A percentile compares a stretch with the other conserved stretches of the same genome.
These are phyloP conservation scores for Microdon myrmicae DNA, from an alignment of 2,888 invertebrate genomes.

Conservation along the genomic window DNA sequence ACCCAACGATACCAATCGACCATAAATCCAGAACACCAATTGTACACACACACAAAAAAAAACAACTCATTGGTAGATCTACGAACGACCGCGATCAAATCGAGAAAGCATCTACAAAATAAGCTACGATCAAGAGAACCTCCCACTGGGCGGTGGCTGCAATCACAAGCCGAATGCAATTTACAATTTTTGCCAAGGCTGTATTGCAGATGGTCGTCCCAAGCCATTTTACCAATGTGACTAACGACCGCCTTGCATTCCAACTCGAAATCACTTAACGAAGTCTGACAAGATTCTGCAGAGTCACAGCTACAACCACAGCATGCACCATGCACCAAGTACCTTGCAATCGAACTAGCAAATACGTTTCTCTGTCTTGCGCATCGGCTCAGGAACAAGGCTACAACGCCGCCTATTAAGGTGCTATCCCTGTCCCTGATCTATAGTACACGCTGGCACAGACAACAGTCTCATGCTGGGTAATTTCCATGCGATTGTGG, in stretches of 20 bases:
- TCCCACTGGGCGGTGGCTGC: constrained; percentile 42
- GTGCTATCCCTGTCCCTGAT: constrained; percentile 20
- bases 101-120: constrained; percentile 3
- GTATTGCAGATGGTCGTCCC: constrained; percentile 22
- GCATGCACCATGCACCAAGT: not conserved
- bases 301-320: too few relatives aligned
- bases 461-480: constrained; percentile 32
- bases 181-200: constrained; percentile 28
- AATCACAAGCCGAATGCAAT: constrained; percentile 27
- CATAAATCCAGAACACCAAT: constrained; percentile 37
- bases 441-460: constrained; percentile 11
- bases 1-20: constrained; percentile 20
- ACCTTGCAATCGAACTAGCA: constrained; percentile 1
- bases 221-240: constrained; percentile 22
- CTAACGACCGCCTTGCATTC: constrained; percentile 39
- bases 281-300: constrained; percentile 27
- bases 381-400: constrained; percentile 9
- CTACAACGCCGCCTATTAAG: constrained; percentile 34
- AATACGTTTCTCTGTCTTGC: constrained; percentile 30
- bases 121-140: constrained; percentile 18
- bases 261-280: constrained; percentile 27
- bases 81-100: constrained; percentile 27
- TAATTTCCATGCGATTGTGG: constrained; percentile 34
- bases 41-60: too few relatives aligned
- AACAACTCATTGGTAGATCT: constrained; percentile 8